A percentile compares a stretch with the other conserved stretches of the same genome.
Evolutionary conservation across 2,888 invertebrate species (phyloP).

Genomic region (Aphidius colemani): DNA sequence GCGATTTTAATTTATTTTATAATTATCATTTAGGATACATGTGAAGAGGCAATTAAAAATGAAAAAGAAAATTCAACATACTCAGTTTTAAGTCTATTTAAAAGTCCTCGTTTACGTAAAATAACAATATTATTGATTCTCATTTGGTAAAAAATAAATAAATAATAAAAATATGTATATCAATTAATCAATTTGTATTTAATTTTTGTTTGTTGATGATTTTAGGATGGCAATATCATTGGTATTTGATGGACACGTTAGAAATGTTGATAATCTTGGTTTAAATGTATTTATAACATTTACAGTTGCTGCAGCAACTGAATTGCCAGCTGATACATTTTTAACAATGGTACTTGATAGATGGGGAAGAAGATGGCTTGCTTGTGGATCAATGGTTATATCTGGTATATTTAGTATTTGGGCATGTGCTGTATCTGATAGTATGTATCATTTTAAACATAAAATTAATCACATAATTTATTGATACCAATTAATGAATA

Average conservation of each 20-base stretch:
- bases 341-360: constrained; percentile 77
- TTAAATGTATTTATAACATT: constrained; percentile 84
- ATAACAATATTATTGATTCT: constrained; percentile 79
- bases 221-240: constrained; percentile 79
- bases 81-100: constrained; percentile 81
- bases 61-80: constrained; percentile 73
- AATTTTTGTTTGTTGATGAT: background rate
- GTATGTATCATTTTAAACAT: constrained; percentile 58
- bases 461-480: background rate
- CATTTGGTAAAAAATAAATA: constrained; percentile 73
- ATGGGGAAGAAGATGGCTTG: constrained; percentile 85
- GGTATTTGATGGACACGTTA: constrained; percentile 86
- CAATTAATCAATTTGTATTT: background rate
- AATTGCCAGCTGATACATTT: constrained; percentile 83
- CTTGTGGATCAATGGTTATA: constrained; percentile 79
- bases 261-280: constrained; percentile 84
- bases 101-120: constrained; percentile 74
- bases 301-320: constrained; percentile 81
- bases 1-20: background rate
- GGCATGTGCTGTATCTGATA: constrained; percentile 75
- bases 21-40: constrained; percentile 54
- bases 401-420: constrained; percentile 81
- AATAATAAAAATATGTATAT: no score
- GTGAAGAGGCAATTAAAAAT: constrained; percentile 71
- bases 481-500: no score